Evolutionary conservation across 2,113 vertebrate species (phyloP).

Genomic region (Reinhardtius hippoglossoides): DNA sequence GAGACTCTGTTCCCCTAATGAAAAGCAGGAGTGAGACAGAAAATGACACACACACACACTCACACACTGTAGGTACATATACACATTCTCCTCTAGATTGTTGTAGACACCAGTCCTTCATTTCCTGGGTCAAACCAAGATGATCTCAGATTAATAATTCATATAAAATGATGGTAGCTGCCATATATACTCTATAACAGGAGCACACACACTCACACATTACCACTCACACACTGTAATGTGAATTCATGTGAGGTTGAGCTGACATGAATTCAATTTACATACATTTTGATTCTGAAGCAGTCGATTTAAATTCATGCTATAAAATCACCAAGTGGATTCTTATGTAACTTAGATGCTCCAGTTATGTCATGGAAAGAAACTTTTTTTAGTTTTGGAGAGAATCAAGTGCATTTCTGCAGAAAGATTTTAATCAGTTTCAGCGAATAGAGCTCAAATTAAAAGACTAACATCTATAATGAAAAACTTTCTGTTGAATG

Average conservation of each 20-base stretch:
- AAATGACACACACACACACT: not conserved
- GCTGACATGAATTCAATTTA: slow-evolving; percentile 12
- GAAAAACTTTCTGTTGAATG: not conserved
- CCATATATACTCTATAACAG: not conserved
- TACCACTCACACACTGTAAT: not conserved
- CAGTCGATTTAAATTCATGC: not conserved
- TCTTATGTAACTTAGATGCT: slow-evolving; percentile 9
- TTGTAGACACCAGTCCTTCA: not conserved
- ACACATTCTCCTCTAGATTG: not conserved
- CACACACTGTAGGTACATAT: not conserved
- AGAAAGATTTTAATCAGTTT: not conserved
- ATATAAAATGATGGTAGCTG: slow-evolving; percentile 14
- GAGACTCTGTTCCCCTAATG: slow-evolving; percentile 48
- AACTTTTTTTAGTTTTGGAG: not conserved
- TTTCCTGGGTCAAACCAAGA: slow-evolving; percentile 17
- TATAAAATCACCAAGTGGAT: slow-evolving; percentile 6
- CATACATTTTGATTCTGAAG: not conserved
- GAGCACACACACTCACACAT: not conserved
- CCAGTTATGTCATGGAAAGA: not conserved
- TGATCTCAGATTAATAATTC: slow-evolving; percentile 49
- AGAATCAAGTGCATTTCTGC: not conserved
- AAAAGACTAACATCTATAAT: too few relatives aligned
- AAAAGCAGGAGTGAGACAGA: slow-evolving; percentile 41
- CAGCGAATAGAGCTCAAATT: not conserved
- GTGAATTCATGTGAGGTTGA: not conserved